Base-by-base conservation (phyloP, 92 coral and sea anemone genomes). In the Actinernus sp. region DNA sequence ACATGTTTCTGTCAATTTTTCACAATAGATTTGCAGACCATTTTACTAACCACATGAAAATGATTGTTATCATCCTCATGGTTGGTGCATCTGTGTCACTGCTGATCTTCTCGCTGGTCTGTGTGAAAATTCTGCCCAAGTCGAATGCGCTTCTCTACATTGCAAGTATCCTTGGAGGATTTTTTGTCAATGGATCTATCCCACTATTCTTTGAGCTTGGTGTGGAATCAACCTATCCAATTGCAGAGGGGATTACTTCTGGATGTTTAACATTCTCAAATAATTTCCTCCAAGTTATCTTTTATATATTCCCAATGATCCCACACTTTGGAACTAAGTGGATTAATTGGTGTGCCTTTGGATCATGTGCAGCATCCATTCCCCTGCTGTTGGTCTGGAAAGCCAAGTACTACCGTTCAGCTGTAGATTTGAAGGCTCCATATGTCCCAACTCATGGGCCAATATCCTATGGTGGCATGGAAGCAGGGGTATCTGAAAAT, bases 211-310 rank as follows among this genome's bases (percentile, higher is more conserved):
- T 88, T 69, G 98, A 93, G 60, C 58, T 93, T 21, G 90, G 85
- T 0, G 98, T 93, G 16, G 98, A 93, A 61, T 89, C 95, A 39
- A 89, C 98, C 0, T 93, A 88, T 71, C 98, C 98, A 1, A 91
- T 93, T 0, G 90, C 98, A 0, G 98, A 93, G 48, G 98, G 98
- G 49, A 93, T 93, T 30, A 77, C 96, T 0, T 77, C 98, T 0
- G 96, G 98, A 4, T 90, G 88, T 29, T 57, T 85, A 17, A 93
- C 98, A 9, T 93, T 89, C 55, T 88, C 95, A 17, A 93, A 93
- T 22, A 93, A 93, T 64, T 93, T 93, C 55, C 50, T 89, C 32
- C 98, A 93, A 81, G 71, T 90, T n/a, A 45, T 93, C 26, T 93
- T 93, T 31, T 89, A 89, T 65, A 82, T 89, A 3, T 86, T 93